Percentiles rank a stretch among this genome's conserved stretches.
Conservation (phyloP, 2,113 vertebrate species). For the Clarias batrachus region DNA sequence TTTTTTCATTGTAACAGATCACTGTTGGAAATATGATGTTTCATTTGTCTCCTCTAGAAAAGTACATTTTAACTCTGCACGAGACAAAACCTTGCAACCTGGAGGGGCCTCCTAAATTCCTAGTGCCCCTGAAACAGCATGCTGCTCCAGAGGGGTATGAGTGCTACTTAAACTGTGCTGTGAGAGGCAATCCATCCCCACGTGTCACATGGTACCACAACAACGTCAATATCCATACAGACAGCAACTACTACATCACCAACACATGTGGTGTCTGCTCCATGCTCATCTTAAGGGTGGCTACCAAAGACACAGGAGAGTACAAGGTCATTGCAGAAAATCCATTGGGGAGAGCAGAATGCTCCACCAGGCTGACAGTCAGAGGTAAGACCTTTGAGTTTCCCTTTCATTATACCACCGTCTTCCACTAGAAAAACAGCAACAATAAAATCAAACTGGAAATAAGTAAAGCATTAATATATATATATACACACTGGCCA, state of each 20-base stretch:
- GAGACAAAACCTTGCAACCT: conserved; percentile 69
- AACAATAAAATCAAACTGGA: too few relatives aligned
- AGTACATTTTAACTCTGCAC: conserved; percentile 64
- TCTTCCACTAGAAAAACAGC: too few relatives aligned
- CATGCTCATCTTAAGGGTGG: conserved; percentile 78
- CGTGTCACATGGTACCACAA: conserved; percentile 85
- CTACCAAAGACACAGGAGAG: conserved; percentile 76
- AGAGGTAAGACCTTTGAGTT: conserved; percentile 70
- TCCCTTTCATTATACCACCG: background rate
- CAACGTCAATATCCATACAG: conserved; percentile 75
- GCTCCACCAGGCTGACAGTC: conserved; percentile 78
- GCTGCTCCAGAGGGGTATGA: conserved; percentile 80
- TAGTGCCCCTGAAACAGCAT: conserved; percentile 81
- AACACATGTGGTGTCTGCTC: conserved; percentile 90
- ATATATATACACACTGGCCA: too few relatives aligned
- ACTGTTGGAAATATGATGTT: background rate
- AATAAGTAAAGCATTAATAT: too few relatives aligned
- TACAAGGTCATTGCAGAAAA: conserved; percentile 83
- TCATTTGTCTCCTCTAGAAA: conserved; percentile 67
- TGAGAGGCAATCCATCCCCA: conserved; percentile 79
- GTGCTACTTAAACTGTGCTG: conserved; percentile 88
- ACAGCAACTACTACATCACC: conserved; percentile 75
- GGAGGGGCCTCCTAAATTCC: conserved; percentile 76
- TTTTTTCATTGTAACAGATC: background rate
- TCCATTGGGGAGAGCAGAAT: conserved; percentile 72